Conservation (phyloP, 2,797 vertebrate genomes). For the Threskiornis aethiopicus region DNA sequence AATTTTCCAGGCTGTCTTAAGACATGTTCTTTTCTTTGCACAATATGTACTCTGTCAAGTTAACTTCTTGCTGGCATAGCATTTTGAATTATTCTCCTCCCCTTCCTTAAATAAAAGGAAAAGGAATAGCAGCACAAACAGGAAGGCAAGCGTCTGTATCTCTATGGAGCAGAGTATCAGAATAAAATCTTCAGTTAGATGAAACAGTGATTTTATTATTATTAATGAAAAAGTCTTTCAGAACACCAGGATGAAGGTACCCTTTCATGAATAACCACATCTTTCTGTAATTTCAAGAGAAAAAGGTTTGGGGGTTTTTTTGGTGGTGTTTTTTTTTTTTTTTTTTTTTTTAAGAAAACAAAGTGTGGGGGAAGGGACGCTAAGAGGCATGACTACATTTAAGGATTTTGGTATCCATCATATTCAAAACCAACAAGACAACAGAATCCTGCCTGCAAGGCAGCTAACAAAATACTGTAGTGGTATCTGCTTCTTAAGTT, state of each 20-base stretch:
- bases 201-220: background rate
- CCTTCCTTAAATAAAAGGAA: background rate
- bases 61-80: background rate
- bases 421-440: background rate
- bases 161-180: background rate
- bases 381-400: background rate
- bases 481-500: background rate
- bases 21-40: background rate
- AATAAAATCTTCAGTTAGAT: background rate
- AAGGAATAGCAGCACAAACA: background rate
- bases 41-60: background rate
- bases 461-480: background rate
- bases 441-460: background rate
- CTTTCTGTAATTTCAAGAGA: background rate
- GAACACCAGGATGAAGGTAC: background rate
- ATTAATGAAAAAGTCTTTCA: background rate
- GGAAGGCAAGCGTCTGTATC: background rate
- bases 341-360: background rate
- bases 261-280: background rate
- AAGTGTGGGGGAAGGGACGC: fast-evolving
- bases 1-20: background rate
- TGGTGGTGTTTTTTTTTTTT: too few relatives aligned
- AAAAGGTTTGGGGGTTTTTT: too few relatives aligned
- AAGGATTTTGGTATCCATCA: background rate
- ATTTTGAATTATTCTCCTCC: background rate